Evolutionary conservation across 2,888 invertebrate genomes (phyloP), one percentile per base, ranked within the genome.

Genomic region (Phyllotreta cruciferae): DNA sequence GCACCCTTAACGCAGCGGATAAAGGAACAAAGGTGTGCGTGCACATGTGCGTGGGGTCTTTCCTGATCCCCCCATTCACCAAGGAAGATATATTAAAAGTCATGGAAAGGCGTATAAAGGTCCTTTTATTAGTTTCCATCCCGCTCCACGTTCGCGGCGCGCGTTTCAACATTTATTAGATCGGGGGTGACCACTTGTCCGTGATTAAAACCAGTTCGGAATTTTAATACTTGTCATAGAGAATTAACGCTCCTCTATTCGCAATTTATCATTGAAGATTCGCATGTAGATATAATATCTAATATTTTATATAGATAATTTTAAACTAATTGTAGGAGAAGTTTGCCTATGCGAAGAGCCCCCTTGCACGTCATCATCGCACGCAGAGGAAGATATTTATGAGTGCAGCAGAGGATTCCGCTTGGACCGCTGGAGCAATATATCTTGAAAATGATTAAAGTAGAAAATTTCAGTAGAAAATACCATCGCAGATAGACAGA

Each of bases 201-300:
- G 75, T 77, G 77, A 79, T 78, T 78, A 78, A 77, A 77, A 71
- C 73, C 66, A 71, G 76, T 71, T 70, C 69, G 77, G 78, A 78
- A 78, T 79, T 79, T 79, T 78, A 79, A 79, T 79, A 79, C 73
- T 76, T 75, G 79, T 79, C 79, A 78, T 71, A 69, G 70, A 71
- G 74, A 77, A 79, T 79, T 79, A 78, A 79, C 78, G 78, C 14
- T 75, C 58, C 68, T 67, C 10, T 60, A 44, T 60, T 60, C 24
- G 24, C 24, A 24, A 24, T 24, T 24, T 24, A 24, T 24, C 24
- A 24, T 24, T 24, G 24, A 24, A 24, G 24, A 24, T 24, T 24
- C 24, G 24, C 4, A 24, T 24, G 24, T 24, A 24, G 24, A 24
- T 24, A 24, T 4, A n/a, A n/a, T n/a, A n/a, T n/a, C n/a, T n/a